A percentile compares a stretch with the other conserved stretches of the same genome.
These are phyloP conservation scores for Beaufortia kweichowensis DNA, from an alignment of 2,113 vertebrate genomes.

Conservation along the genomic window DNA sequence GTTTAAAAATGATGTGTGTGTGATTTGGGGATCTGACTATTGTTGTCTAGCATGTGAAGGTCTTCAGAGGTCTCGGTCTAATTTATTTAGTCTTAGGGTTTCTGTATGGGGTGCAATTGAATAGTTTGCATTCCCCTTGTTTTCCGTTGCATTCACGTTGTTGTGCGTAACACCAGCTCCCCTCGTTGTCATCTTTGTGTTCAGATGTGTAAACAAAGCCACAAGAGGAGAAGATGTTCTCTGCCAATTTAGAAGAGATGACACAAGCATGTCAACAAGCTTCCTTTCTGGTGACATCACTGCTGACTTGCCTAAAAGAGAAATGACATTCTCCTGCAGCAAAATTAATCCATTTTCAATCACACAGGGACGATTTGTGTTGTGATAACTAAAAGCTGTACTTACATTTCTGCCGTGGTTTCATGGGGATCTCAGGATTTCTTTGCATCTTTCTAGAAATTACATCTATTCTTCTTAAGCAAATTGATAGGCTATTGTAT, in stretches of 20 bases:
- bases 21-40: background rate
- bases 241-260: background rate
- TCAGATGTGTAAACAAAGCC: constrained; percentile 16
- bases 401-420: constrained; percentile 12
- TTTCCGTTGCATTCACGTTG: background rate
- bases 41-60: background rate
- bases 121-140: background rate
- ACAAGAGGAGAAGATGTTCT: background rate
- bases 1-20: constrained; percentile 40
- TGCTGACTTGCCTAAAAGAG: constrained; percentile 20
- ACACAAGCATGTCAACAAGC: constrained; percentile 21
- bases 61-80: background rate
- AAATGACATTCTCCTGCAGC: constrained; percentile 13
- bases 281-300: constrained; percentile 30
- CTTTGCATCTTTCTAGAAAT: constrained; percentile 4
- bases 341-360: constrained; percentile 46
- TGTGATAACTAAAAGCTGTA: constrained; percentile 32
- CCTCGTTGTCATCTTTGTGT: background rate
- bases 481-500: background rate
- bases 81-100: background rate
- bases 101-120: background rate
- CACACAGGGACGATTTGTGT: constrained; percentile 4
- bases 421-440: constrained; percentile 6
- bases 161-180: background rate
- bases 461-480: constrained; percentile 15